Conservation (phyloP, 2,113 vertebrate genomes). For the mouse (Mus musculus) region GRCm39 chr2:166112501-166113000, state of each 20-base stretch:
- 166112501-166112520: too few species aligned
- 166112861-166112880: neutral
- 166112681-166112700: neutral
- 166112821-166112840: neutral
- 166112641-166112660: neutral
- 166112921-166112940: too few species aligned
- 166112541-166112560: neutral
- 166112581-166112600: neutral
- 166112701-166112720: neutral
- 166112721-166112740: neutral
- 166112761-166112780: neutral
- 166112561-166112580: neutral
- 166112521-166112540: neutral
- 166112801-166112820: neutral
- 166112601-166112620: neutral
- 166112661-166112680: neutral
- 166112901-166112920: too few species aligned
- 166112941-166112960: too few species aligned
- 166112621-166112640: neutral
- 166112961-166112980: neutral
- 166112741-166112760: neutral
- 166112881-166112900: neutral
- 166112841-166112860: neutral
- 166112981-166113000: too few species aligned
- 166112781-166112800: neutral